Evolutionary conservation across 2,797 vertebrate genomes (phyloP), one percentile per base, ranked within the genome.

Genomic region (Linurgus olivaceus): DNA sequence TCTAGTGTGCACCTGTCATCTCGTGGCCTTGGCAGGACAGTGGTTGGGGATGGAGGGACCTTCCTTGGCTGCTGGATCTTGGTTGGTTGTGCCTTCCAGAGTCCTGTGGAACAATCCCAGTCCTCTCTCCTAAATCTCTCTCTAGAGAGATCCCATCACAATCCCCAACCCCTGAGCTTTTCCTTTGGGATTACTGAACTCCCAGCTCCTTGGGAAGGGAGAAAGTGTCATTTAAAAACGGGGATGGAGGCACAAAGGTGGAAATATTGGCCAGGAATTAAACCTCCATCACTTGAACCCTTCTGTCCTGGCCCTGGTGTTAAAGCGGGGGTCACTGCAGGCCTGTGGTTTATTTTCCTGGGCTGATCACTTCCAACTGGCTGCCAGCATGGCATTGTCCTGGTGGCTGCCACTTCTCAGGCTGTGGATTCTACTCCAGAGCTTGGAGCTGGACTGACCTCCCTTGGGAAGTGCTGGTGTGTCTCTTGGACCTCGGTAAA

Each of bases 81-180:
- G 11, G 5, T 20, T 6, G n/a, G 7, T 33, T 52, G 38, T 54
- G 40, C 31, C 28, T 57, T 37, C 4, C 42, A 8, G 55, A 5
- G 29, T 63, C 31, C 57, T 74, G 62, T 2, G 1, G 8, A 14
- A 19, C 19, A 31, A 54, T 67, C 26, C 17, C 31, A 8, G 8
- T 18, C 65, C 28, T 77, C 13, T 28, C 37, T 23, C 47, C 25
- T n/a, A 29, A 13, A n/a, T 38, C 6, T 55, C 47, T 25, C 40
- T 12, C 13, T 12, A 17, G 13, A 1, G 9, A 35, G 58, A 37
- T 12, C 31, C 11, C 2, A 1, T 28, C 21, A 7, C 0, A 0
- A 45, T 31, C 19, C 11, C n/a, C 31, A 31, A 15, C 17, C 26
- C 33, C 44, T 5, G 11, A 76, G 24, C 37, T 76, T 75, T 80